A percentile compares a stretch with the other conserved stretches of the same genome.
phyloP scores from a whole-genome alignment of 2,888 invertebrate species.

The Apocheima hispidaria region DNA sequence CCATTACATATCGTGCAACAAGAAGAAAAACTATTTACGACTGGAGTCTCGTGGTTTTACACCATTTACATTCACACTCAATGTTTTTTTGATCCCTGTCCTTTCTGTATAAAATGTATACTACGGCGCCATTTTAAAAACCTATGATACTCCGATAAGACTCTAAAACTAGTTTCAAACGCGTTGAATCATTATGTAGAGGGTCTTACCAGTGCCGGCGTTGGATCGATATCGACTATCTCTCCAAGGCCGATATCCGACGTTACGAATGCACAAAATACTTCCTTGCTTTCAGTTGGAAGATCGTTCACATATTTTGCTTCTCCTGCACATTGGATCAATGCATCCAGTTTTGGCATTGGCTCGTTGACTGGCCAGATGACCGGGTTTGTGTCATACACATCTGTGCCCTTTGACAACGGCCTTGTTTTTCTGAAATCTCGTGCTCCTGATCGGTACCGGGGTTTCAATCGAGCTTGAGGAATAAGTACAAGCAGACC shows the following conservation, averaged over 20 bases:
- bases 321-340: constrained; percentile 88
- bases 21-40: too few relatives aligned
- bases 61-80: too few relatives aligned
- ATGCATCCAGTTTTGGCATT: constrained; percentile 87
- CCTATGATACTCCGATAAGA: too few relatives aligned
- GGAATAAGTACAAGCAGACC: constrained; percentile 84
- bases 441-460: constrained; percentile 80
- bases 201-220: constrained; percentile 86
- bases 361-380: constrained; percentile 89
- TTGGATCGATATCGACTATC: constrained; percentile 86
- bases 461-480: constrained; percentile 68
- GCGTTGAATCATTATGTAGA: neutral
- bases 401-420: constrained; percentile 87
- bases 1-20: too few relatives aligned
- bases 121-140: too few relatives aligned
- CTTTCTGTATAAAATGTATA: too few relatives aligned
- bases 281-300: constrained; percentile 85
- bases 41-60: too few relatives aligned
- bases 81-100: too few relatives aligned
- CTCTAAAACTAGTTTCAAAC: neutral
- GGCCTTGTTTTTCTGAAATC: constrained; percentile 82
- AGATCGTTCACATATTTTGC: constrained; percentile 88
- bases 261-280: constrained; percentile 89
- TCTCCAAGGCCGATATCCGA: constrained; percentile 83
- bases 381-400: constrained; percentile 87